Base-by-base conservation (phyloP, 2,888 invertebrate genomes). In the Halictus ligatus region DNA sequence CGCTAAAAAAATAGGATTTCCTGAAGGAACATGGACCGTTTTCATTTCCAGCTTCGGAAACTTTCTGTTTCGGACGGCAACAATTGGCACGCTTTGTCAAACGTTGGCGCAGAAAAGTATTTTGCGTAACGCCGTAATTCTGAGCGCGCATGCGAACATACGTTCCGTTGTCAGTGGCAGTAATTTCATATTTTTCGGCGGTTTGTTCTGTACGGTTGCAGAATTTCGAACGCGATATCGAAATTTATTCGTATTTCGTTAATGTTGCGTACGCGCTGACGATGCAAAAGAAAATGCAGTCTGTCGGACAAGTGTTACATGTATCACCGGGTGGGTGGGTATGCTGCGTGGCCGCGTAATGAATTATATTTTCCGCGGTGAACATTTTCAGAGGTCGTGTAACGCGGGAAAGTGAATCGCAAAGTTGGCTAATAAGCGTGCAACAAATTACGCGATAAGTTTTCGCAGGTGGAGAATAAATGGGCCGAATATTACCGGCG, bases 61-160 rank as follows among this genome's bases (percentile, higher is more conserved):
- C 35, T 40, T 6, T 21, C 40, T 12, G n/a, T 46, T 50, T 13
- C 43, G 25, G 29, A 29, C 40, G 25, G 50, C 43, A 64, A 60
- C 54, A 80, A 74, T 74, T 74, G 13, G 15, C 60, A 18, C 64
- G n/a, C 29, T 60, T 76, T 75, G 29, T 72, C 73, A 72, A 64
- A 43, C 25, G 60, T 73, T 60, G 12, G 6, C 13, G 18, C 7
- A 12, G 60, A 12, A 40, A 73, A 80, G 46, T 69, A 69, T 73
- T 64, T 50, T 46, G 46, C 29, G 15, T 35, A 67, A 25, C 0
- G 1, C 25, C 29, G 67, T 21, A 18, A 67, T 67, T 35, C 35
- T 18, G 18, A 67, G 18, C 67, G 6, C 2, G 18, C 7, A 7
- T 1, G 8, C 18, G 29, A 8, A 10, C 64, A 64, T 64, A 25